A percentile compares a stretch with the other conserved stretches of the same genome.
phyloP scores from a whole-genome alignment of 2,113 vertebrate genomes.

The Myrmecophaga tridactyla region DNA sequence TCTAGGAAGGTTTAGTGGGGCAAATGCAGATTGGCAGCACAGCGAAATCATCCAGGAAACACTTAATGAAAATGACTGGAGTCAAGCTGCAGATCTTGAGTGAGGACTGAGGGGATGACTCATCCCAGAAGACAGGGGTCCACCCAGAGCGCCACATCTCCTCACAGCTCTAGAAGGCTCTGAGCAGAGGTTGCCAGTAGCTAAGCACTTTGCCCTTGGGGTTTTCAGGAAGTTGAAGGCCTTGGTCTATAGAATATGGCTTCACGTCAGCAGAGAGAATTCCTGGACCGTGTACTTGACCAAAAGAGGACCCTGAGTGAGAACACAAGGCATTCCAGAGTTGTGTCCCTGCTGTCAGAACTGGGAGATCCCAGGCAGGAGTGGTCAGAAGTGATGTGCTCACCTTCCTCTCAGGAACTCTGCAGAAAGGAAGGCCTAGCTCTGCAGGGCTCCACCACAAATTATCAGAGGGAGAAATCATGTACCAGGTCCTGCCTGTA shows the following conservation, averaged over 20 bases:
- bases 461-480: not conserved
- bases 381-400: not conserved
- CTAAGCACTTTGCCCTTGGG: not conserved
- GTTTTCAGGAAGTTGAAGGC: not conserved
- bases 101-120: not conserved
- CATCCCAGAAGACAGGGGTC: not conserved
- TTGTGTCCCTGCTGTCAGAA: not conserved
- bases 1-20: not conserved
- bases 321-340: not conserved
- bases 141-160: too few relatives aligned
- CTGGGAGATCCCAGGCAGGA: not conserved
- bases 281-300: not conserved
- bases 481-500: too few relatives aligned
- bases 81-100: not conserved
- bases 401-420: not conserved
- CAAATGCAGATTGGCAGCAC: not conserved
- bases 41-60: not conserved
- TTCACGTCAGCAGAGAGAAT: not conserved
- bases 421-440: not conserved
- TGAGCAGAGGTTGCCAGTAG: too few relatives aligned
- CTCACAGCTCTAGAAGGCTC: too few relatives aligned
- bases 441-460: not conserved
- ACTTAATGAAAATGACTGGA: too few relatives aligned
- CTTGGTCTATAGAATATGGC: not conserved
- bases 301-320: not conserved